A percentile compares a stretch with the other conserved stretches of the same genome.
phyloP scores from a whole-genome alignment of 2,113 vertebrate genomes.

The Syngnathus floridae region DNA sequence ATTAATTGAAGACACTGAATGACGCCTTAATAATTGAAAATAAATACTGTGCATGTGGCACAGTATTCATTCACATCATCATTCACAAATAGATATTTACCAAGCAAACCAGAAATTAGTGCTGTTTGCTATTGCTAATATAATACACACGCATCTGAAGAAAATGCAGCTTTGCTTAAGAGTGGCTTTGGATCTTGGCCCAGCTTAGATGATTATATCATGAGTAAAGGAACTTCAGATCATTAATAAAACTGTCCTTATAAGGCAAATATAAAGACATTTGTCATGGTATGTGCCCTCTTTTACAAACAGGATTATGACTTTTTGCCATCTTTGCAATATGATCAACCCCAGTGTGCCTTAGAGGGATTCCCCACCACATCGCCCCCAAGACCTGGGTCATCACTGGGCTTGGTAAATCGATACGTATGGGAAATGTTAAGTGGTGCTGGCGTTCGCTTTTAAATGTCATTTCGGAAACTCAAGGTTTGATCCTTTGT shows the following conservation, averaged over 20 bases:
- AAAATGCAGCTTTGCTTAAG: neutral
- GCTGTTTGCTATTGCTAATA: no score
- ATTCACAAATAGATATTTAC: no score
- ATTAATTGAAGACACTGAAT: neutral
- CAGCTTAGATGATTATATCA: neutral
- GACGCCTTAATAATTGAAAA: no score
- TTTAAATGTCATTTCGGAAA: neutral
- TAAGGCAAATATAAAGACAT: neutral
- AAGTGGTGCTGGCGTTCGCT: conserved; percentile 12
- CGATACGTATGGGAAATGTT: conserved; percentile 63
- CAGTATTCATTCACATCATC: no score
- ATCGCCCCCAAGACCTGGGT: neutral
- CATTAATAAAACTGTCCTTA: neutral
- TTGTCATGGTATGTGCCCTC: neutral
- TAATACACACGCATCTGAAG: no score
- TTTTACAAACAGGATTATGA: conserved; percentile 51
- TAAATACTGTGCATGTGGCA: no score
- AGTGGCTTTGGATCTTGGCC: neutral
- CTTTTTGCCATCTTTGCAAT: conserved; percentile 52
- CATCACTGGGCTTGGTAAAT: conserved; percentile 43
- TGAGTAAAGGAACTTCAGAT: neutral
- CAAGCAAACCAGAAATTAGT: no score
- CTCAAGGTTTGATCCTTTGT: neutral
- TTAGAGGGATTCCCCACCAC: conserved; percentile 15
- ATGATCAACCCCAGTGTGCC: conserved; percentile 35